Evolutionary conservation across 2,797 vertebrate genomes (phyloP).

Genomic region (Gallinago solitaria): DNA sequence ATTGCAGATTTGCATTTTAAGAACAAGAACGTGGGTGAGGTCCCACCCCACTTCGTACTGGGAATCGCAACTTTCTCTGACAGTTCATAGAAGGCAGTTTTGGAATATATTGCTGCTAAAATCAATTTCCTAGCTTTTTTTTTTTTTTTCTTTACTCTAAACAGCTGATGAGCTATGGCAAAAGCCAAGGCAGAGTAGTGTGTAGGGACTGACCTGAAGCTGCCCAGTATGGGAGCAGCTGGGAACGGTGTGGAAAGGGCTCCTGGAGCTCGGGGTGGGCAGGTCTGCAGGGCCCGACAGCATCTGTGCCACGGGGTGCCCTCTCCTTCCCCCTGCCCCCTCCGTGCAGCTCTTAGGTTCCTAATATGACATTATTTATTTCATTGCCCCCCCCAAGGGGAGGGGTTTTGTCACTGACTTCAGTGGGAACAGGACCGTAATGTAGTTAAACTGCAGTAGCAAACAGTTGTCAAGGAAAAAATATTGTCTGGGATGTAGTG

Average conservation of each 20-base stretch:
- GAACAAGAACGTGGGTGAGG: neutral
- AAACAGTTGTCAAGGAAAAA: neutral
- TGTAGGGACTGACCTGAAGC: accelerated
- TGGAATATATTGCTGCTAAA: neutral
- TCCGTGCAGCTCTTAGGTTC: accelerated
- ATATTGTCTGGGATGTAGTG: neutral
- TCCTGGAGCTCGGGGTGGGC: accelerated
- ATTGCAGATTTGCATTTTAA: neutral
- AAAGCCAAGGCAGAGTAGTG: neutral
- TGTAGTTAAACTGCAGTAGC: neutral
- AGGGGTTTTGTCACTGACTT: neutral
- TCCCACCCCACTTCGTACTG: accelerated
- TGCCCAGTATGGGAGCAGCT: accelerated
- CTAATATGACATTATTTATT: accelerated
- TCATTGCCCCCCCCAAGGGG: neutral
- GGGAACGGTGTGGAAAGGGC: neutral
- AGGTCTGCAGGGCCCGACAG: neutral
- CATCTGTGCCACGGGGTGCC: accelerated
- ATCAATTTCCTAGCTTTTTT: neutral
- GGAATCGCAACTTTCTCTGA: accelerated
- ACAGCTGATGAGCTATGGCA: neutral
- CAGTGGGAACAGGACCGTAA: neutral
- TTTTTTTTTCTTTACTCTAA: neutral
- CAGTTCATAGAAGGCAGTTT: neutral
- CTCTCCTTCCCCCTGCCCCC: neutral